These are phyloP conservation scores for Cololabis saira DNA, from an alignment of 2,113 vertebrate genomes.

Conservation along the genomic window DNA sequence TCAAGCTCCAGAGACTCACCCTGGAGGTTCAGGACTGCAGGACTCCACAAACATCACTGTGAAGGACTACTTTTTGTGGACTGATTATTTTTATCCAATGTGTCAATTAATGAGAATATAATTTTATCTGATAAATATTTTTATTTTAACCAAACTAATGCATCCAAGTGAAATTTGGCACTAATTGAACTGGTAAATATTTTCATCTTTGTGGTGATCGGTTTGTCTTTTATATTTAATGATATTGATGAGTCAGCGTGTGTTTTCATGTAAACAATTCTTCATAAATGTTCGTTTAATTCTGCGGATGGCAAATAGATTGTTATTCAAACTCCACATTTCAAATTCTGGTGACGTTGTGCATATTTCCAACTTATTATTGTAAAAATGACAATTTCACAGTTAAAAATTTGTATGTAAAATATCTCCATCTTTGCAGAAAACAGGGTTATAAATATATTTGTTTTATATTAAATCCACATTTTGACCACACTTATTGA, in stretches of 20 bases:
- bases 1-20: not conserved
- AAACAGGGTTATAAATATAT: too few species aligned
- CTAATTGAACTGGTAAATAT: not conserved
- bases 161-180: not conserved
- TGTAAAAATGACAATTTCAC: too few species aligned
- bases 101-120: slow-evolving; percentile 52
- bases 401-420: too few species aligned
- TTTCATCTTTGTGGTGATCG: too few species aligned
- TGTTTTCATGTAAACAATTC: not conserved
- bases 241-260: not conserved
- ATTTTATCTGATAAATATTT: not conserved
- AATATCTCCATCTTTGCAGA: too few species aligned
- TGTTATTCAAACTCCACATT: too few species aligned
- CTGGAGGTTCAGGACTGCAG: slow-evolving; percentile 23
- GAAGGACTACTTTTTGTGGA: slow-evolving; percentile 42
- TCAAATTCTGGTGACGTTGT: too few species aligned
- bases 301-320: not conserved
- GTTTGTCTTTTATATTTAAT: not conserved
- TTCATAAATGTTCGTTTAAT: not conserved
- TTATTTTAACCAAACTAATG: not conserved
- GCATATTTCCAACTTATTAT: too few species aligned
- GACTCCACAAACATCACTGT: slow-evolving; percentile 47
- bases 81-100: slow-evolving; percentile 35
- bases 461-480: too few species aligned
- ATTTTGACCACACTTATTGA: too few species aligned